Evolutionary conservation across 2,113 vertebrate species (phyloP).

Genomic region (Nycticryphes semicollaris): DNA sequence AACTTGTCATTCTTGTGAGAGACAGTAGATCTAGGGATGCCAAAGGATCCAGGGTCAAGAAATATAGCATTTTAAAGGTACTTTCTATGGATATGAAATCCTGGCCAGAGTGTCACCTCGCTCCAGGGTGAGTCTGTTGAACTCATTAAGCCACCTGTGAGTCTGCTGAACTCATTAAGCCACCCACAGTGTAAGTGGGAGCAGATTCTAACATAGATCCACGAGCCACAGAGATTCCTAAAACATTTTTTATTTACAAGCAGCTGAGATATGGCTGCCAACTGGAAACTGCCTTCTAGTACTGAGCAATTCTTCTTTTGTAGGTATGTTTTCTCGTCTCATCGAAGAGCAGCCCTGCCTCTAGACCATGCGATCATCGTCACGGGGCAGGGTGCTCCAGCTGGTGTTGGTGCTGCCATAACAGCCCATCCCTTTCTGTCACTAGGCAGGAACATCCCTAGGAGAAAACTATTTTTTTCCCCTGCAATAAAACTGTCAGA

Average conservation of each 20-base stretch:
- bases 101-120: not conserved
- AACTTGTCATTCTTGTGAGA: not conserved
- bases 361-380: not conserved
- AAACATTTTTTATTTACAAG: not conserved
- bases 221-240: not conserved
- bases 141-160: not conserved
- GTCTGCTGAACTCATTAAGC: not conserved
- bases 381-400: not conserved
- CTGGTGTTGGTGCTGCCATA: too few species aligned
- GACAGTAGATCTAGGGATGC: not conserved
- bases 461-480: not conserved
- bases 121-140: not conserved
- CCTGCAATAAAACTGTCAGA: not conserved
- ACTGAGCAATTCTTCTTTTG: not conserved
- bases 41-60: not conserved
- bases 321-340: not conserved
- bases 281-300: not conserved
- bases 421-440: not conserved
- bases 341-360: not conserved
- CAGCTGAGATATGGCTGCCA: not conserved
- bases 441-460: not conserved
- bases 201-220: not conserved
- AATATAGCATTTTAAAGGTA: not conserved
- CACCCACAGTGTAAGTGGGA: not conserved
- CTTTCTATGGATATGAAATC: not conserved